A percentile compares a stretch with the other conserved stretches of the same genome.
phyloP scores from a whole-genome alignment of 2,797 vertebrate species.

The Sarcophilus harrisii region DNA sequence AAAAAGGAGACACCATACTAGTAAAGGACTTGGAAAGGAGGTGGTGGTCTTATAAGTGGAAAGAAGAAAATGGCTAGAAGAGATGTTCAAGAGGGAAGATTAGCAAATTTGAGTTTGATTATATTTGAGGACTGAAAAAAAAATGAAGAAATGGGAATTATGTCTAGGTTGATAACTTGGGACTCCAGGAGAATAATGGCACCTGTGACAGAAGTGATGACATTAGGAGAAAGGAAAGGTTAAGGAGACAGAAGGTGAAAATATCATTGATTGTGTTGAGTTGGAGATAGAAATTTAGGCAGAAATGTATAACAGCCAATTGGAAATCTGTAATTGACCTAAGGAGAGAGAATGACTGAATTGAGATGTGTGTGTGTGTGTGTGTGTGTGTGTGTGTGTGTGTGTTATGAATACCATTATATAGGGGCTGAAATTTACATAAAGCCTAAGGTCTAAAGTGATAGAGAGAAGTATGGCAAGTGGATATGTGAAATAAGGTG shows the following conservation, averaged over 20 bases:
- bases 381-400: background rate
- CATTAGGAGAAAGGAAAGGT: background rate
- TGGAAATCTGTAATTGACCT: background rate
- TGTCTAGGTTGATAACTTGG: background rate
- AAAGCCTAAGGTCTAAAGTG: background rate
- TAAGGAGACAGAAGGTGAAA: background rate
- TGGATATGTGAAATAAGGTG: background rate
- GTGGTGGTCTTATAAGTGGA: background rate
- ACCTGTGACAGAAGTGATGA: background rate
- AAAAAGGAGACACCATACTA: background rate
- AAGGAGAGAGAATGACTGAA: background rate
- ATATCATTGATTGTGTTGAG: background rate
- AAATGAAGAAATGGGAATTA: background rate
- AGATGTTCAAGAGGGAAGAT: background rate
- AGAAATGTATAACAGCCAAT: background rate
- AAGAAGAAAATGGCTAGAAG: background rate
- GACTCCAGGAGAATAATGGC: background rate
- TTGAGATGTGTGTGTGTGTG: background rate
- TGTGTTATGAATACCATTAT: background rate
- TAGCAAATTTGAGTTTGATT: background rate
- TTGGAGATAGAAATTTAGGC: no score
- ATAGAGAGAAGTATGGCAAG: background rate
- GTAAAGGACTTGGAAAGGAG: background rate
- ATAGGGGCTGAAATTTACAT: no score
- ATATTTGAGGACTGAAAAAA: background rate